Conservation (phyloP, 1,140 invertebrate genomes). For the Euura saliciscinereae region DNA sequence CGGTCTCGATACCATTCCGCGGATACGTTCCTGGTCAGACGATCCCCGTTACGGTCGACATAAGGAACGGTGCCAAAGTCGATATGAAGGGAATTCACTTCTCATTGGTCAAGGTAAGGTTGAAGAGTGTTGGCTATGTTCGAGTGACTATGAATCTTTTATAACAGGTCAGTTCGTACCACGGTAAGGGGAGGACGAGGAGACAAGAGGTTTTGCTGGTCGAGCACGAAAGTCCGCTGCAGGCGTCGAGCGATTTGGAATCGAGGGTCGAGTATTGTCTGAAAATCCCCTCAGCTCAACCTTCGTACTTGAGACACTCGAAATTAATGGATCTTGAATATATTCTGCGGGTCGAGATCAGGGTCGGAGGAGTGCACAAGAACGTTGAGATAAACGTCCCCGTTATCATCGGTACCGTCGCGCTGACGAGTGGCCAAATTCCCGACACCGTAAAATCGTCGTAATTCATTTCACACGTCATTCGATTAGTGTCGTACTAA, state of each 20-base stretch:
- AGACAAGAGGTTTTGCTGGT: not conserved
- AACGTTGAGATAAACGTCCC: not conserved
- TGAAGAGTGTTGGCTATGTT: not conserved
- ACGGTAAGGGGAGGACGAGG: not conserved
- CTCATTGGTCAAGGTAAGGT: not conserved
- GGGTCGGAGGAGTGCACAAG: not conserved
- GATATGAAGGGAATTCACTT: not conserved
- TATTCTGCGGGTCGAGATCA: not conserved
- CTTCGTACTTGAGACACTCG: not conserved
- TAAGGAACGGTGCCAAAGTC: not conserved
- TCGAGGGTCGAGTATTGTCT: not conserved
- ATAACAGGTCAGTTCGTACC: not conserved
- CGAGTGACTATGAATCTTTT: no score
- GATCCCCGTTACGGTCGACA: not conserved
- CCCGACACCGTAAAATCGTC: no score
- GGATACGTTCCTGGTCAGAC: not conserved
- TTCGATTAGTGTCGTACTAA: no score
- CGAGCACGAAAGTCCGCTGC: not conserved
- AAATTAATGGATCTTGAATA: not conserved
- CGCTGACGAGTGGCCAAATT: not conserved
- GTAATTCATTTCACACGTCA: no score
- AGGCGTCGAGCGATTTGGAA: not conserved
- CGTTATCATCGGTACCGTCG: not conserved
- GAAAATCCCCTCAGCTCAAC: not conserved
- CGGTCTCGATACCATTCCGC: not conserved